phyloP scores from a whole-genome alignment of 1,140 invertebrate species.

The Protaetia brevitarsis region DNA sequence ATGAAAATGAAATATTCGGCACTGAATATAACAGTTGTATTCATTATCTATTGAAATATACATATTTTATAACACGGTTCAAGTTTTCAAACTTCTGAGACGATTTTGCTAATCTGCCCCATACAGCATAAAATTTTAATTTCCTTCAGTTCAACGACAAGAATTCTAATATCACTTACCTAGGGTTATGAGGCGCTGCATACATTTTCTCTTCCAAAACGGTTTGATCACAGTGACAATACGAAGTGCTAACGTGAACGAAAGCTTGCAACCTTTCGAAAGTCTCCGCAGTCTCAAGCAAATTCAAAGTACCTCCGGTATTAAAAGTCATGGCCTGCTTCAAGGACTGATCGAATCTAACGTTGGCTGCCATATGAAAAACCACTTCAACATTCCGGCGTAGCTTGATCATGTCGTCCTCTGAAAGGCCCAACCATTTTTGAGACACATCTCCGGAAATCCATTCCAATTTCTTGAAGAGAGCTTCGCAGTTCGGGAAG shows the following conservation, averaged over 20 bases:
- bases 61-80: too few relatives aligned
- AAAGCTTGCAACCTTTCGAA: slow-evolving; percentile 52
- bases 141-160: too few relatives aligned
- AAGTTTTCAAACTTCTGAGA: too few relatives aligned
- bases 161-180: too few relatives aligned
- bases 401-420: slow-evolving; percentile 55
- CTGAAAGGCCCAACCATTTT: slow-evolving; percentile 58
- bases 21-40: too few relatives aligned
- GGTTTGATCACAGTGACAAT: slow-evolving; percentile 70
- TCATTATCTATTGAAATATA: too few relatives aligned
- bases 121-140: too few relatives aligned
- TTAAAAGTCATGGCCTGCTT: slow-evolving; percentile 54
- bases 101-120: too few relatives aligned
- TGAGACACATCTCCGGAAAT: slow-evolving; percentile 50
- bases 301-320: slow-evolving; percentile 50
- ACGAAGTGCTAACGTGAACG: slow-evolving; percentile 79
- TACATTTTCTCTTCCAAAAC: slow-evolving; percentile 69
- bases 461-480: slow-evolving; percentile 42
- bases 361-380: slow-evolving; percentile 79
- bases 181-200: slow-evolving; percentile 67
- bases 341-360: slow-evolving; percentile 54
- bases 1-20: too few relatives aligned
- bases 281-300: slow-evolving; percentile 48
- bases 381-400: slow-evolving; percentile 63
- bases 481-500: slow-evolving; percentile 46